These are phyloP conservation scores for Osmerus eperlanus DNA, from an alignment of 2,113 vertebrate genomes.

Conservation along the genomic window DNA sequence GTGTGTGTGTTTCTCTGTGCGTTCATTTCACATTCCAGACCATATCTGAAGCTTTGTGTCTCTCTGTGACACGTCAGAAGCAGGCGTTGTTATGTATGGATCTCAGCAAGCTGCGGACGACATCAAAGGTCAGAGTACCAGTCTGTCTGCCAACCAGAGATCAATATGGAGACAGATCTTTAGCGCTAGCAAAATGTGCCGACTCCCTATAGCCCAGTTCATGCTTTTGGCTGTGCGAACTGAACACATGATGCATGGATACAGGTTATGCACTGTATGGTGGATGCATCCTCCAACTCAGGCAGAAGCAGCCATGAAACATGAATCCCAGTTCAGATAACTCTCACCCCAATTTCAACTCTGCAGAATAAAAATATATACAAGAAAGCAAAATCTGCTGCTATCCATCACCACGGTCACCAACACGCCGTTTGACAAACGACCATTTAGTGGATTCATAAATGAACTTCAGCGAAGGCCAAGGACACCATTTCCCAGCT, in stretches of 20 bases:
- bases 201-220: neutral
- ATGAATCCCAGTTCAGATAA: no score
- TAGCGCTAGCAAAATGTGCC: neutral
- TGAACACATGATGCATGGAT: neutral
- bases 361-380: no score
- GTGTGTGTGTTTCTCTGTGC: neutral
- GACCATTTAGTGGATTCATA: neutral
- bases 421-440: neutral
- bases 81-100: neutral
- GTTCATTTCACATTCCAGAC: neutral
- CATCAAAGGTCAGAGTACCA: conserved; percentile 21
- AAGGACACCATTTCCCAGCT: conserved; percentile 31
- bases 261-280: neutral
- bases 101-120: neutral
- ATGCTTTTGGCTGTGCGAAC: no score
- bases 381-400: no score
- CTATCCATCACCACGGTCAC: neutral
- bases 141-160: conserved; percentile 7
- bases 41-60: neutral
- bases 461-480: neutral
- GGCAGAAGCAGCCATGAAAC: neutral
- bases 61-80: conserved; percentile 18
- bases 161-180: conserved; percentile 1
- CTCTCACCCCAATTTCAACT: no score
- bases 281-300: neutral